Percentiles rank a stretch among this genome's conserved stretches.
These are phyloP conservation scores for Aldrovandia affinis DNA, from an alignment of 2,797 vertebrate species.

Conservation along the genomic window DNA sequence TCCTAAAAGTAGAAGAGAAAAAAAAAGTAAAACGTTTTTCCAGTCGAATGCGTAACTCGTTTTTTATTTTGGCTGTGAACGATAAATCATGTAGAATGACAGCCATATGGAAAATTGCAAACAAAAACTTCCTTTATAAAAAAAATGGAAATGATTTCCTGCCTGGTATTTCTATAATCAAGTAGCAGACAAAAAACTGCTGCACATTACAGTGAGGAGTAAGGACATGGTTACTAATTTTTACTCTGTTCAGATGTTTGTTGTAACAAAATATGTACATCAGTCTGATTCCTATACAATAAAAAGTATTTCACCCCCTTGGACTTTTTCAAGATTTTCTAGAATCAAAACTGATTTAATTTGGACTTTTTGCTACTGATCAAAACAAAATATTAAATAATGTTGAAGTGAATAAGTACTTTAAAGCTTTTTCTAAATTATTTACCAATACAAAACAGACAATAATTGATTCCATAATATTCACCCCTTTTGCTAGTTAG, in stretches of 20 bases:
- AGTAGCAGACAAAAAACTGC: background rate
- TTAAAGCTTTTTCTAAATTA: too few species aligned
- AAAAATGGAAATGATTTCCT: background rate
- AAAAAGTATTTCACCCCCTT: too few species aligned
- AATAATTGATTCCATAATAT: too few species aligned
- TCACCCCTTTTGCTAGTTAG: too few species aligned
- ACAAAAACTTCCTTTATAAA: background rate
- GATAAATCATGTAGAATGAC: background rate
- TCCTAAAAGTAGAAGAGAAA: background rate
- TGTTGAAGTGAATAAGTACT: too few species aligned
- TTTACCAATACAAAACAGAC: too few species aligned
- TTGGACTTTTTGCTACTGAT: too few species aligned
- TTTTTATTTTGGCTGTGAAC: background rate
- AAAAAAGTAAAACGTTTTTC: background rate
- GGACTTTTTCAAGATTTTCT: too few species aligned
- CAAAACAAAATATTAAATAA: too few species aligned
- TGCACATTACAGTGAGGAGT: background rate
- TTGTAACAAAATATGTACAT: background rate
- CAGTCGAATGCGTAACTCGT: background rate
- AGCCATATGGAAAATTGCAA: constrained; percentile 22
- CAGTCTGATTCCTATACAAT: background rate
- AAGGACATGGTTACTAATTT: background rate
- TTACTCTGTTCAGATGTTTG: background rate
- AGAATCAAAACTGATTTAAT: too few species aligned
- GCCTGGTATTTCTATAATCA: constrained; percentile 1